These are phyloP conservation scores for Neocloeon triangulifer DNA, from an alignment of 1,140 invertebrate genomes.

Conservation along the genomic window DNA sequence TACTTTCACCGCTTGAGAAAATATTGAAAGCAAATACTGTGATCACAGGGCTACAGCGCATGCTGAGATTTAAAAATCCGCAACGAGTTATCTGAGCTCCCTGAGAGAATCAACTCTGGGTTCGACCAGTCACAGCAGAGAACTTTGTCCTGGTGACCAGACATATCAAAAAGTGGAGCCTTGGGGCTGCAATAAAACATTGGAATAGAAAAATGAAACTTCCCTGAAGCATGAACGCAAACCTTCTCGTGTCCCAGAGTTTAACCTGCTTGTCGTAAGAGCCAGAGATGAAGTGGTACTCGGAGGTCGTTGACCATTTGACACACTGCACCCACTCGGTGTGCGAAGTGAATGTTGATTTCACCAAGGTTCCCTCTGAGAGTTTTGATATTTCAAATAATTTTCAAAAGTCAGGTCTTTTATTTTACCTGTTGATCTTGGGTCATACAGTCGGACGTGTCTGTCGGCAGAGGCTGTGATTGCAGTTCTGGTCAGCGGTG, in stretches of 20 bases:
- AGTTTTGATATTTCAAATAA: too few relatives aligned
- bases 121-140: constrained; percentile 86
- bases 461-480: constrained; percentile 76
- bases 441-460: constrained; percentile 77
- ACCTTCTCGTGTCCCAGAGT: constrained; percentile 89
- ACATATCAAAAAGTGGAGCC: constrained; percentile 77
- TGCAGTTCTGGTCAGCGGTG: constrained; percentile 43
- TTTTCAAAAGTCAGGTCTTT: too few relatives aligned
- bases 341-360: constrained; percentile 74
- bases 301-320: constrained; percentile 64
- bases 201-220: constrained; percentile 8
- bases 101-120: constrained; percentile 65
- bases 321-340: constrained; percentile 77
- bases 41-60: too few relatives aligned
- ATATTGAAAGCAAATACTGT: too few relatives aligned
- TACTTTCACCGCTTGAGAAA: too few relatives aligned
- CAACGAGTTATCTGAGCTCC: constrained; percentile 79
- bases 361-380: constrained; percentile 66
- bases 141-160: constrained; percentile 87
- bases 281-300: constrained; percentile 79
- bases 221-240: constrained; percentile 7
- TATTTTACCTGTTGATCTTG: constrained; percentile 51
- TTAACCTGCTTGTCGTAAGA: constrained; percentile 80
- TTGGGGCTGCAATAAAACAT: constrained; percentile 45
- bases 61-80: constrained; percentile 60